A percentile compares a stretch with the other conserved stretches of the same genome.
These are phyloP conservation scores for Erannis defoliaria DNA, from an alignment of 2,888 invertebrate species.

Conservation along the genomic window DNA sequence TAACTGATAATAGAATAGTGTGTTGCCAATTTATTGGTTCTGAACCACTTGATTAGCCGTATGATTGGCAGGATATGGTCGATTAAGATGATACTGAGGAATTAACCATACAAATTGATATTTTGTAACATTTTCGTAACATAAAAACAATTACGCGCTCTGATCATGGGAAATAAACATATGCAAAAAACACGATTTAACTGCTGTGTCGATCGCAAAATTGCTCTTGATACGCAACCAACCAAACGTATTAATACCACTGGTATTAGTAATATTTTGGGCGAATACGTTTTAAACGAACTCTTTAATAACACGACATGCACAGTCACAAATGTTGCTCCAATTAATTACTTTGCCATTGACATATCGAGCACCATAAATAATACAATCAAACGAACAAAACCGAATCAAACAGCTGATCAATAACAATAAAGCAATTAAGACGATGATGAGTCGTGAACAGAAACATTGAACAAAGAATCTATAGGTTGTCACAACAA, in stretches of 20 bases:
- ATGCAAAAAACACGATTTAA: constrained; percentile 15
- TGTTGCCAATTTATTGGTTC: constrained; percentile 42
- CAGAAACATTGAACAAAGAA: constrained; percentile 68
- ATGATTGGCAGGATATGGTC: constrained; percentile 71
- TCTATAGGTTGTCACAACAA: constrained; percentile 59
- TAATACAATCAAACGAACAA: constrained; percentile 58
- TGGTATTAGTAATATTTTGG: constrained; percentile 3
- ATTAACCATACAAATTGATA: constrained; percentile 65
- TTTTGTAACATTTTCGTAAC: constrained; percentile 47
- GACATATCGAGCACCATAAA: constrained; percentile 45
- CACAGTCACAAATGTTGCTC: constrained; percentile 11
- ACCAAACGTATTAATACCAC: constrained; percentile 11
- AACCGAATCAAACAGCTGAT: constrained; percentile 59
- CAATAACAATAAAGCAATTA: constrained; percentile 76
- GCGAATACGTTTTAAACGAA: not conserved
- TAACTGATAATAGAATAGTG: constrained; percentile 31
- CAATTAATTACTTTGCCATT: constrained; percentile 45
- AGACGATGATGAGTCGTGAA: constrained; percentile 49
- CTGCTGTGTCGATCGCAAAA: constrained; percentile 7
- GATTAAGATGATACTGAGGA: constrained; percentile 71
- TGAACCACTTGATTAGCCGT: constrained; percentile 53
- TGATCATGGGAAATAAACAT: constrained; percentile 19
- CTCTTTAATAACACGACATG: not conserved
- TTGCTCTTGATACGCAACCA: constrained; percentile 11
- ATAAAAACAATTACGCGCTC: constrained; percentile 22